Evolutionary conservation across 2,888 invertebrate species (phyloP), one percentile per base, ranked within the genome.

Genomic region (Campoplex nolae): DNA sequence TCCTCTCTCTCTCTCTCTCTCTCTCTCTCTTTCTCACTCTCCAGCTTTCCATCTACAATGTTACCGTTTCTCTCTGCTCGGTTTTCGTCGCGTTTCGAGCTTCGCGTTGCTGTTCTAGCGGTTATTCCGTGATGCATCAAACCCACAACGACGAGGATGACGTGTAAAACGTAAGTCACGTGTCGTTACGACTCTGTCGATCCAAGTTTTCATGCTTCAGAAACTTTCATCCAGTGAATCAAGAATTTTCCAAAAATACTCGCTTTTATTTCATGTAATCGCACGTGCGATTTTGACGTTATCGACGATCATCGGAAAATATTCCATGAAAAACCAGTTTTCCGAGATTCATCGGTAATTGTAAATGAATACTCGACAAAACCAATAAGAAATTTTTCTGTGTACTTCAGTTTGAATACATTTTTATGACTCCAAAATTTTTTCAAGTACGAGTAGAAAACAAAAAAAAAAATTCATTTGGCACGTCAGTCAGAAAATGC

Each of bases 1-100:
- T 6, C 3, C 45, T 80, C 67, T 74, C 79, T 76, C 68, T 56
- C 79, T 79, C 56, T 58, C 73, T 81, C 81, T 81, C 70, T 73
- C 73, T 77, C 45, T 67, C n/a, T 65, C 42, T 70, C 80, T 48
- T 38, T 71, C 75, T 65, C 42, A 74, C 54, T 45, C 56, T 82
- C 38, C 81, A 42, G 80, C 23, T 76, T 58, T 51, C 73, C 85
- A 54, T 71, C 51, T 65, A 67, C 56, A 68, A 71, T 32, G n/a
- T 75, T 23, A 62, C 9, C 42, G 38, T 76, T 82, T 84, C 75
- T 56, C 58, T 73, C 73, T 83, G 51, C 48, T 75, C 42, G n/a
- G 67, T 70, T 82, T 62, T 75, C 68, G 48, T 70, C 48, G 45
- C 75, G 35, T 74, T 68, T 75, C 45, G 11, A 78, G 70, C 75